Conservation (phyloP, 2,113 vertebrate genomes). For the Deroptyus accipitrinus region DNA sequence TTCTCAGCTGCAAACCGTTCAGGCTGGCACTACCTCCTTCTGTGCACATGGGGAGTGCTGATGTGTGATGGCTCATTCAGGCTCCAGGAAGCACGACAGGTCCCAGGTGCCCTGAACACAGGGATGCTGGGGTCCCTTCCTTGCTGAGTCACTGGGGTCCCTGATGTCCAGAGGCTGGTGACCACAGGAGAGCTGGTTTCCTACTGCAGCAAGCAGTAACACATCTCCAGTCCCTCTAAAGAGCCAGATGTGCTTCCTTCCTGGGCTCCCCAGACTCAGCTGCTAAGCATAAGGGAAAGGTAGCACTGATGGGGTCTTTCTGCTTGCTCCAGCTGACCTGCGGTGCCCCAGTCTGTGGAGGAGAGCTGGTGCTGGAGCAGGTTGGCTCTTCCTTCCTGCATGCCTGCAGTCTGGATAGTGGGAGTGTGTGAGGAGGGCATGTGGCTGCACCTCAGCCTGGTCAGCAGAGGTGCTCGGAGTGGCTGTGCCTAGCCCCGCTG, state of each 20-base stretch:
- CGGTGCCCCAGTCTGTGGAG: accelerated
- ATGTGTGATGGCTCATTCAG: neutral
- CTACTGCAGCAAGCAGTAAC: neutral
- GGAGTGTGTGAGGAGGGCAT: neutral
- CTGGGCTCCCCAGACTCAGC: neutral
- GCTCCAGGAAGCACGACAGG: neutral
- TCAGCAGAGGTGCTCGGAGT: neutral
- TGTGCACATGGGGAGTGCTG: accelerated
- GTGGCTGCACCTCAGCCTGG: accelerated
- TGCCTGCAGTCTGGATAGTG: accelerated
- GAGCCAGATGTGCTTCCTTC: neutral
- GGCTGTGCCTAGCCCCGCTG: accelerated
- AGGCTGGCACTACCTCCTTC: accelerated
- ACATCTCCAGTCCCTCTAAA: neutral
- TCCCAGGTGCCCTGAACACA: accelerated
- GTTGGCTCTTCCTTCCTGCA: neutral
- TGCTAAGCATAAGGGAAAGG: accelerated
- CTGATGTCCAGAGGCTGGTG: neutral
- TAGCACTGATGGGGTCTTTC: neutral
- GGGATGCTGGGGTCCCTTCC: neutral
- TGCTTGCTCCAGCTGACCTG: neutral
- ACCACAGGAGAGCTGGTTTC: neutral
- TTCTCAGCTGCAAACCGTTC: neutral
- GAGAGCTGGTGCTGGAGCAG: neutral
- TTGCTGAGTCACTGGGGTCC: neutral